These are phyloP conservation scores for Carabus problematicus DNA, from an alignment of 2,888 invertebrate genomes.

Conservation along the genomic window DNA sequence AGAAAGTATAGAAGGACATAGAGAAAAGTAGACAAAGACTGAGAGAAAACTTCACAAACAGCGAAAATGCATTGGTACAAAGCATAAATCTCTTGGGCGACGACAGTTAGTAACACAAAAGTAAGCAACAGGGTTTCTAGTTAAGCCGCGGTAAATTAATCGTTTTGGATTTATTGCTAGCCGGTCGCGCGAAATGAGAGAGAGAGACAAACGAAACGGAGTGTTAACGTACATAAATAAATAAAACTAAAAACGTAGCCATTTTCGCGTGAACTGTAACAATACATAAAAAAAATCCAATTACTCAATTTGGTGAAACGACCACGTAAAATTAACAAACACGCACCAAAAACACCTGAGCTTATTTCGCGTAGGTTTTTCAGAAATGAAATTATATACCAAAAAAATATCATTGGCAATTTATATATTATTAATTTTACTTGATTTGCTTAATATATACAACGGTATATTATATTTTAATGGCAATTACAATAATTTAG, in stretches of 20 bases:
- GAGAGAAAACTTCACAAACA: constrained; percentile 2
- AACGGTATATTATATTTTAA: too few species aligned
- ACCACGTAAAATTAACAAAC: background rate
- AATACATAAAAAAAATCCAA: constrained; percentile 22
- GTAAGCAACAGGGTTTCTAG: constrained; percentile 30
- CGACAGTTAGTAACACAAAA: constrained; percentile 30
- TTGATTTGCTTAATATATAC: too few species aligned
- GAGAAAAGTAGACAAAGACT: too few species aligned
- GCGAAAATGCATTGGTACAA: constrained; percentile 22
- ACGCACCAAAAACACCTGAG: too few species aligned
- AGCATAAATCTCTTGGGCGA: constrained; percentile 18
- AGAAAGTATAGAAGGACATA: too few species aligned
- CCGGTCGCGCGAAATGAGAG: too few species aligned
- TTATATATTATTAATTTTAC: too few species aligned
- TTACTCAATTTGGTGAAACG: constrained; percentile 13
- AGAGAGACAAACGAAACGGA: constrained; percentile 18
- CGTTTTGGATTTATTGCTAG: constrained; percentile 29
- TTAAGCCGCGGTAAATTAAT: constrained; percentile 30
- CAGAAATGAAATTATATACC: too few species aligned
- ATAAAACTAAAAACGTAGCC: constrained; percentile 24
- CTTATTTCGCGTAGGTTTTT: too few species aligned
- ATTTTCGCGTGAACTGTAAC: constrained; percentile 8
- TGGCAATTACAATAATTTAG: too few species aligned
- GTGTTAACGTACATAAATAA: constrained; percentile 22
- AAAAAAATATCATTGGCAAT: too few species aligned